Evolutionary conservation across 2,888 invertebrate species (phyloP), one percentile per base, ranked within the genome.

Genomic region (Loripinus fragilis): DNA sequence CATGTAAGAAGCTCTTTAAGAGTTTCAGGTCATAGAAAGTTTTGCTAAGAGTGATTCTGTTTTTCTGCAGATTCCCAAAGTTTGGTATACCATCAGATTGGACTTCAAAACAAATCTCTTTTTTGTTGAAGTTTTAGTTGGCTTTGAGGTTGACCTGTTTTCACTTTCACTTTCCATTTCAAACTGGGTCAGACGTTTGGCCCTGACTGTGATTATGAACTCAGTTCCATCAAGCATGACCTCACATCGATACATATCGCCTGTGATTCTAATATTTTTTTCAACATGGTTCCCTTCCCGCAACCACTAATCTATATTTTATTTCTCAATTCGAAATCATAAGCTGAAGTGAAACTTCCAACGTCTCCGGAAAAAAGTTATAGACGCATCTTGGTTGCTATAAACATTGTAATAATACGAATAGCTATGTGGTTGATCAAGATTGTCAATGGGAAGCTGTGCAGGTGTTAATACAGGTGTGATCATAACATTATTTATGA

Each of bases 121-220:
- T 60, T 33, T 7, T 5, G 28, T 23, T 3, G n/a, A 28, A 20
- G 5, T 25, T 52, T 8, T 23, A 10, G 25, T 52, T 12, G 5
- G 12, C n/a, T n/a, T 52, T 25, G 23, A 3, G 3, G 25, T 23
- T 52, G 52, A n/a, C 52, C 25, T 25, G 7, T 8, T 52, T 52
- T 52, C n/a, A 52, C 25, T 60, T 60, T 60, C 60, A 60, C 15
- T 60, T 60, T 60, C 60, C 5, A 17, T 60, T 60, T 60, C 33
- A 2, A 1, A 60, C 5, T 12, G 60, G 5, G 60, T 60, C 60
- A 60, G 60, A 33, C 60, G 30, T 33, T 33, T 33, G 20, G 60
- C 60, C 33, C 60, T 23, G 25, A 25, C 33, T 33, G 60, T 60
- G 30, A 33, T 17, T 8, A 20, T 33, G 33, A 30, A 30, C 20